These are phyloP conservation scores for Leptinotarsa juncta DNA, from an alignment of 2,888 invertebrate species.

Conservation along the genomic window DNA sequence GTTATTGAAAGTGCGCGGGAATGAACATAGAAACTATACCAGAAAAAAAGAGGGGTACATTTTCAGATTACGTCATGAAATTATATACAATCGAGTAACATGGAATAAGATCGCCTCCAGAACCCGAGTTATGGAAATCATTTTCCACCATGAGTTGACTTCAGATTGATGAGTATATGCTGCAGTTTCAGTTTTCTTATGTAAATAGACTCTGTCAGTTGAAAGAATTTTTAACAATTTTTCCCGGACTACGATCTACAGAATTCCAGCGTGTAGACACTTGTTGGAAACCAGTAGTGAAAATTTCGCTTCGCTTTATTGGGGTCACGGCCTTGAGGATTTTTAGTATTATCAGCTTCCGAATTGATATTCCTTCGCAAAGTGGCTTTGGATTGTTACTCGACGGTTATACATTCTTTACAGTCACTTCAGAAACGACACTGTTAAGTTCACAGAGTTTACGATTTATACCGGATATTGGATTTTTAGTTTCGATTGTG, in stretches of 20 bases:
- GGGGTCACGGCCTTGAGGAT: constrained; percentile 50
- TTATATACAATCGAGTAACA: no score
- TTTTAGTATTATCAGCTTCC: constrained; percentile 43
- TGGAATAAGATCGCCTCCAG: no score
- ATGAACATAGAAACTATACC: no score
- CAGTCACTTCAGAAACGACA: no score
- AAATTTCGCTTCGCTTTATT: constrained; percentile 47
- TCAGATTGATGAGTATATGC: no score
- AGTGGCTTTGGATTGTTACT: constrained; percentile 27
- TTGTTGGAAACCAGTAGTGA: constrained; percentile 52
- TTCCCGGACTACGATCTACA: constrained; percentile 7
- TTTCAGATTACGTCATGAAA: no score
- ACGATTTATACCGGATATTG: background rate
- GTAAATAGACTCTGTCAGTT: background rate
- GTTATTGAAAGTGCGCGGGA: no score
- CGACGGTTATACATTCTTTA: background rate
- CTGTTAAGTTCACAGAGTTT: background rate
- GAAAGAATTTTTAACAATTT: background rate
- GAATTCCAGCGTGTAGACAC: constrained; percentile 45
- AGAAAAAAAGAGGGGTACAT: no score
- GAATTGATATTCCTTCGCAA: constrained; percentile 30
- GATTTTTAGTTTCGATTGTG: background rate
- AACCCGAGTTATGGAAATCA: no score
- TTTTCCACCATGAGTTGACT: no score
- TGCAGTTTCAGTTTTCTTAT: background rate